These are phyloP conservation scores for Machimus rusticus DNA, from an alignment of 2,888 invertebrate species.

Conservation along the genomic window DNA sequence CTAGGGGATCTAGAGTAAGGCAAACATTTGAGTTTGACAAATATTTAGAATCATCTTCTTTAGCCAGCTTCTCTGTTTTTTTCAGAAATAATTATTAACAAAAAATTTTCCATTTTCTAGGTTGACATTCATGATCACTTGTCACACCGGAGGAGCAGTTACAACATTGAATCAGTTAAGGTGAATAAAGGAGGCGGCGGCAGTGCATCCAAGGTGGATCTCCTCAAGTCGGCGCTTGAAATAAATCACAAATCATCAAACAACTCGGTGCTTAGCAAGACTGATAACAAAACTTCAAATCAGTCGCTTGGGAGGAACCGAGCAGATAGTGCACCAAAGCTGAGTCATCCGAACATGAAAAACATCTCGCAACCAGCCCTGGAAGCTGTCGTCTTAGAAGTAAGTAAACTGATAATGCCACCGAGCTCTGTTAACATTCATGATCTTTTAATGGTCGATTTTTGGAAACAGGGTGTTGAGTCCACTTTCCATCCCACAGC, in stretches of 20 bases:
- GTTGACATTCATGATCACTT: constrained; percentile 63
- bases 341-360: constrained; percentile 66
- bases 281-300: constrained; percentile 66
- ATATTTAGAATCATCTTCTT: constrained; percentile 21
- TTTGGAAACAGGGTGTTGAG: constrained; percentile 60
- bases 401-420: constrained; percentile 54
- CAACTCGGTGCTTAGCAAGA: constrained; percentile 63
- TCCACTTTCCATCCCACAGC: constrained; percentile 60
- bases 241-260: constrained; percentile 68
- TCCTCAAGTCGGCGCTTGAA: constrained; percentile 75
- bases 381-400: constrained; percentile 67
- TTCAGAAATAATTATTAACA: background rate
- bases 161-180: constrained; percentile 61
- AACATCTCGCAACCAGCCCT: constrained; percentile 69
- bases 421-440: background rate
- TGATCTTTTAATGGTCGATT: background rate
- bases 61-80: background rate
- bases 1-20: constrained; percentile 70
- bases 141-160: constrained; percentile 62
- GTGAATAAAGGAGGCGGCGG: constrained; percentile 58
- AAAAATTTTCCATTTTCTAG: constrained; percentile 50
- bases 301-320: constrained; percentile 67
- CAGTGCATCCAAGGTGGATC: constrained; percentile 68
- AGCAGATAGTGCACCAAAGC: constrained; percentile 71
- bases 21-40: constrained; percentile 52